Conservation (phyloP, 2,797 vertebrate genomes). For the Gymnopithys bicolor region DNA sequence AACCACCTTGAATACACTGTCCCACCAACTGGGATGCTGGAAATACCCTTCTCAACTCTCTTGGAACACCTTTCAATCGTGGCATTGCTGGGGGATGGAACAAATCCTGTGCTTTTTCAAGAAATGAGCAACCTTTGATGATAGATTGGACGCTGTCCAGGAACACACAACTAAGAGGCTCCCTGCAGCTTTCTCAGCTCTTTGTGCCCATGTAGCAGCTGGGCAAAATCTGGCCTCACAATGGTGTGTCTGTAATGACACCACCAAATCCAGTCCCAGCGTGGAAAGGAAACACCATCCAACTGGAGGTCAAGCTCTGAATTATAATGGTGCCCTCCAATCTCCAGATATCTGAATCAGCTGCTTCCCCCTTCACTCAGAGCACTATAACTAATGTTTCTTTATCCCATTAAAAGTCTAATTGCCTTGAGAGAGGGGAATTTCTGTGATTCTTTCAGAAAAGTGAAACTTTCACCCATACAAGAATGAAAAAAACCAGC, state of each 20-base stretch:
- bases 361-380: neutral
- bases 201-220: slow-evolving; percentile 53
- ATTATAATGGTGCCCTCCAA: slow-evolving; percentile 40
- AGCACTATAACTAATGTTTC: slow-evolving; percentile 14
- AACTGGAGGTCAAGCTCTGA: slow-evolving; percentile 28
- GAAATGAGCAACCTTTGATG: slow-evolving; percentile 44
- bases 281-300: slow-evolving; percentile 23
- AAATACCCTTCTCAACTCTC: neutral
- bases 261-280: slow-evolving; percentile 25
- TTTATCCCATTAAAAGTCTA: neutral
- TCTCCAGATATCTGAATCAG: slow-evolving; percentile 18
- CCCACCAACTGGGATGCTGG: neutral
- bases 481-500: neutral
- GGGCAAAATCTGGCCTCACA: slow-evolving; percentile 65
- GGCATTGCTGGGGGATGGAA: neutral
- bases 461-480: neutral
- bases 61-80: neutral
- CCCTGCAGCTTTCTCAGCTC: slow-evolving; percentile 57
- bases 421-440: neutral
- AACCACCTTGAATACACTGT: neutral
- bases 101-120: slow-evolving; percentile 23
- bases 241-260: slow-evolving; percentile 49
- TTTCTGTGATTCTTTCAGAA: neutral
- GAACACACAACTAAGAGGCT: slow-evolving; percentile 41
- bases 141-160: slow-evolving; percentile 40